Evolutionary conservation across 2,888 invertebrate genomes (phyloP).

Genomic region (Rhamnusium bicolor): DNA sequence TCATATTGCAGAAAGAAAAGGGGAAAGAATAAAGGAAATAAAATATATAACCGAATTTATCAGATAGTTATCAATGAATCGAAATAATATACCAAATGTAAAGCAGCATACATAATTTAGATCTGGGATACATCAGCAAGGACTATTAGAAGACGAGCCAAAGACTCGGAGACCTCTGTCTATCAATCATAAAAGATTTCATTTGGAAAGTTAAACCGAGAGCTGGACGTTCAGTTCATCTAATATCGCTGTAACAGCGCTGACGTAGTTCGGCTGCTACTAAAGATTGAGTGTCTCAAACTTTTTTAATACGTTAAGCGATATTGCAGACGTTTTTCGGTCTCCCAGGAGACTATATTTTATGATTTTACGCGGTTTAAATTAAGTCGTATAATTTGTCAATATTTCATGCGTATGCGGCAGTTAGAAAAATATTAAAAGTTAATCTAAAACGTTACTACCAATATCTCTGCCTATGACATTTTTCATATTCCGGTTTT

Average conservation of each 20-base stretch:
- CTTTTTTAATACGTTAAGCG: slow-evolving; percentile 54
- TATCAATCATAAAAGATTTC: slow-evolving; percentile 65
- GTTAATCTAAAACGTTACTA: background rate
- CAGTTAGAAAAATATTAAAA: slow-evolving; percentile 26
- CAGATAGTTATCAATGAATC: slow-evolving; percentile 35
- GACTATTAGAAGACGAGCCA: slow-evolving; percentile 32
- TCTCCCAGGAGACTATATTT: slow-evolving; percentile 22
- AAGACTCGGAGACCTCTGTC: slow-evolving; percentile 52
- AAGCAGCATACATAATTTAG: slow-evolving; percentile 5
- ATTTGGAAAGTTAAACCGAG: slow-evolving; percentile 59
- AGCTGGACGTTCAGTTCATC: slow-evolving; percentile 48
- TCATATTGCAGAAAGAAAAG: slow-evolving; percentile 12
- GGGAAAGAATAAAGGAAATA: slow-evolving; percentile 32
- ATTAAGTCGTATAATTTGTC: slow-evolving; percentile 35
- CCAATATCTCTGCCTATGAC: background rate
- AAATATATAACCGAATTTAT: slow-evolving; percentile 48
- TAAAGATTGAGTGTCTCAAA: slow-evolving; percentile 56
- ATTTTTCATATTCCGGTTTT: background rate
- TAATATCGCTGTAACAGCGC: slow-evolving; percentile 57
- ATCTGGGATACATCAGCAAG: slow-evolving; percentile 7
- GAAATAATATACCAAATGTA: slow-evolving; percentile 18
- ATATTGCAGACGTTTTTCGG: slow-evolving; percentile 25
- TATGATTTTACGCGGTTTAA: slow-evolving; percentile 25
- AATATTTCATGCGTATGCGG: slow-evolving; percentile 40
- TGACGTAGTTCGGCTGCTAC: slow-evolving; percentile 53